phyloP scores from a whole-genome alignment of 2,113 vertebrate species.

The Archocentrus centrarchus region DNA sequence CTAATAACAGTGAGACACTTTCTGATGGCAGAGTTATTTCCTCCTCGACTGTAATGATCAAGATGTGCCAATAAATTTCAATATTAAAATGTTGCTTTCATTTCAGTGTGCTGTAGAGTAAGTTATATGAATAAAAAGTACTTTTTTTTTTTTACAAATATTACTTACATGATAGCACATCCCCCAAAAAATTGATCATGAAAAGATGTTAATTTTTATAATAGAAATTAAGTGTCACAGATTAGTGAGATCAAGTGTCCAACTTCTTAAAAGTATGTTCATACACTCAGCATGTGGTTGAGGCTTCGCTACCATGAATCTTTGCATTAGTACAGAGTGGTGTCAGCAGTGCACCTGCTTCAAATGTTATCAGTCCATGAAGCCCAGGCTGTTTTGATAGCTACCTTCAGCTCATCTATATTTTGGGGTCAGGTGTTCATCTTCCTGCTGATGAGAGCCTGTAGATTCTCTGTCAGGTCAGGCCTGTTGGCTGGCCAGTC shows the following conservation, averaged over 20 bases:
- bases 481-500: neutral
- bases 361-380: neutral
- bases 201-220: too few species aligned
- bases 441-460: neutral
- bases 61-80: neutral
- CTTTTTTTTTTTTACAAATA: neutral
- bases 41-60: slow-evolving; percentile 6
- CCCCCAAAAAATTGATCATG: neutral
- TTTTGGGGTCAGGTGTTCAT: neutral
- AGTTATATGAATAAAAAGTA: neutral
- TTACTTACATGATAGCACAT: neutral
- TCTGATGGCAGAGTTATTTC: slow-evolving; percentile 27
- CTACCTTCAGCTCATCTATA: neutral
- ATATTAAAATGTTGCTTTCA: neutral
- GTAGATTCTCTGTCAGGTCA: neutral
- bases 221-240: neutral
- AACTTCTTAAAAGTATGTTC: neutral
- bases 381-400: neutral
- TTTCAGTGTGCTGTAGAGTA: neutral
- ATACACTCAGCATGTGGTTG: fast-evolving
- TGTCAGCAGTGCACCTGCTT: neutral
- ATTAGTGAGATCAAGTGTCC: neutral
- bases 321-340: neutral
- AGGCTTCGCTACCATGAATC: neutral
- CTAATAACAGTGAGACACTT: slow-evolving; percentile 28